Base-by-base conservation (phyloP, 2,113 vertebrate genomes). In the Antidorcas marsupialis region DNA sequence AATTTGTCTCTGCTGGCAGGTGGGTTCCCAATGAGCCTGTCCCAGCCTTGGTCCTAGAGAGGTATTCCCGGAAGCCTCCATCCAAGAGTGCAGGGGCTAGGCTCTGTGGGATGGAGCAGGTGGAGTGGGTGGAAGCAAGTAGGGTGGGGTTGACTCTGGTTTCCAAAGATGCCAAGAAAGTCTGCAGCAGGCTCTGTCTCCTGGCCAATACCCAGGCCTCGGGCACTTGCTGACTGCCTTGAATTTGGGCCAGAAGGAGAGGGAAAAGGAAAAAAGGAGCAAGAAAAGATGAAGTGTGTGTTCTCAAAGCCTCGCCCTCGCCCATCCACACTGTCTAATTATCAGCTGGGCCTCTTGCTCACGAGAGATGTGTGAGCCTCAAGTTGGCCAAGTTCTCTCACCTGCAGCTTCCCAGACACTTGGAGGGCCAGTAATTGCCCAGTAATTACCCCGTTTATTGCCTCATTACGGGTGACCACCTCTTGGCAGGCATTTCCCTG, bases 391-490 rank as follows among this genome's bases (percentile, higher is more conserved):
- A 94, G 94, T 96, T 95, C 91, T 91, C 88, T 95, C 74, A 95
- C 97, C 95, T 15, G 12, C 1, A 0, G 79, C 76, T 98, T 98
- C 85, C 28, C 92, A 97, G 96, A 52, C 78, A 82, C 95, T 96
- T 94, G 92, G 90, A 96, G 88, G 96, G 95, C 93, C 90, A 87
- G 84, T 83, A 79, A 87, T 97, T 92, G 76, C 14, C 13, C 55
- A 62, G 91, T 87, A 96, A 98, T 98, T 96, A 96, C 90, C 94
- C 92, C 0, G 43, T 96, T 97, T 97, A 98, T 97, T 97, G 97
- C 97, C 85, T 98, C 96, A 94, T 98, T 97, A 97, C 4, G 30
- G 93, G 90, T 96, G 97, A 91, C 93, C 96, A 98, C 98, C 97
- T 98, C 97, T 98, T 97, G 98, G 96, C 98, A 98, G 93, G 86